Percentiles rank a stretch among this genome's conserved stretches.
Conservation (phyloP, 2,888 invertebrate species). For the Lithophane ornitopus region DNA sequence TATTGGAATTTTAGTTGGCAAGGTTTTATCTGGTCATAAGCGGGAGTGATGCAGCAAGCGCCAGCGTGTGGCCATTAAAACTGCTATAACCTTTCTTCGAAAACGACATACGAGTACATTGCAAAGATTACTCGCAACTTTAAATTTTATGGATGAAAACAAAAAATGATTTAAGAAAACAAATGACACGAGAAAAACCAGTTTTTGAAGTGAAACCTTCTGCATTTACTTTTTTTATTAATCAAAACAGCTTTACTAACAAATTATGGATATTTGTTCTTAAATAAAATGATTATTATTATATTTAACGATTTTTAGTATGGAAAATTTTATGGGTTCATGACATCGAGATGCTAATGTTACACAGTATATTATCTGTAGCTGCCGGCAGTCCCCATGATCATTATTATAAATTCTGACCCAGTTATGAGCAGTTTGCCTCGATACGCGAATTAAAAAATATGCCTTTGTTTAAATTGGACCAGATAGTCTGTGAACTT, state of each 20-base stretch:
- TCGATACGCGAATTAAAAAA: not conserved
- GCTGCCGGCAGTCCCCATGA: no score
- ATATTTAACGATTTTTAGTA: no score
- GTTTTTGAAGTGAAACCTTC: no score
- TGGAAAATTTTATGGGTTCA: no score
- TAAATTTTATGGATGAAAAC: not conserved
- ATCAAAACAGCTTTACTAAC: no score
- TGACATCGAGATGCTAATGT: no score
- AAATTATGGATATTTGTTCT: no score
- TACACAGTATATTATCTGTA: no score
- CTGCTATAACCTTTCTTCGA: not conserved
- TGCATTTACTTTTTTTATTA: no score
- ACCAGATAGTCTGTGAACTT: not conserved
- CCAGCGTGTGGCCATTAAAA: constrained; percentile 3
- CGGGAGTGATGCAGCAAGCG: constrained; percentile 25
- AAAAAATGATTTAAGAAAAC: not conserved
- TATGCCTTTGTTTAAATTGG: not conserved
- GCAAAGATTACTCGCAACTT: not conserved
- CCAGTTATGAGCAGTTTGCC: not conserved
- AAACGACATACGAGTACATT: not conserved
- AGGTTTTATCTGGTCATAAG: constrained; percentile 31
- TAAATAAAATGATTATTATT: no score
- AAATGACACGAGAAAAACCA: not conserved
- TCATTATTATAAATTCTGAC: not conserved
- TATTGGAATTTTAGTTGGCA: constrained; percentile 43